Percentiles rank a stretch among this genome's conserved stretches.
Evolutionary conservation across 1,140 invertebrate genomes (phyloP).

Genomic region (Bombus confusus): DNA sequence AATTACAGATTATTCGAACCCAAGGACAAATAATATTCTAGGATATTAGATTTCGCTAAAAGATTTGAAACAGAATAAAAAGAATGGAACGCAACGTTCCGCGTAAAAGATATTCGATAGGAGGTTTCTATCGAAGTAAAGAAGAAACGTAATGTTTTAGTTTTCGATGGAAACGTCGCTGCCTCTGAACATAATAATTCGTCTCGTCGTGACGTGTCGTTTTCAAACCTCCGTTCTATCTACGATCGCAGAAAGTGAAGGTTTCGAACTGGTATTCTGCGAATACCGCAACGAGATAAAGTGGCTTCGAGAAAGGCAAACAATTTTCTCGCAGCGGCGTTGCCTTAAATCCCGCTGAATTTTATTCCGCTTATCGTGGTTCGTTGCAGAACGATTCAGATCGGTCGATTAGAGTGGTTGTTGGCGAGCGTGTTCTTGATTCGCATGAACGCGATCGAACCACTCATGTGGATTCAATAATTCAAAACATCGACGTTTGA

Average conservation of each 20-base stretch:
- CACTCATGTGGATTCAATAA: conserved; percentile 66
- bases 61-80: not conserved
- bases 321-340: conserved; percentile 22
- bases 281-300: conserved; percentile 32
- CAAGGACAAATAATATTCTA: not conserved
- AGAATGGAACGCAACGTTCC: too few relatives aligned
- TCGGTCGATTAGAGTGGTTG: conserved; percentile 5
- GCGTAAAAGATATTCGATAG: not conserved
- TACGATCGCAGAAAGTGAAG: conserved; percentile 41
- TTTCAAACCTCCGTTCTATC: conserved; percentile 32
- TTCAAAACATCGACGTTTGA: conserved; percentile 60
- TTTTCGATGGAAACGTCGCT: not conserved
- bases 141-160: not conserved
- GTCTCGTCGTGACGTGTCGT: conserved; percentile 29
- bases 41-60: not conserved
- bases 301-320: conserved; percentile 43
- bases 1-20: not conserved
- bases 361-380: conserved; percentile 36
- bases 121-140: not conserved
- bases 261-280: conserved; percentile 32
- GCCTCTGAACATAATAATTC: conserved; percentile 39
- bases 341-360: conserved; percentile 34
- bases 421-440: conserved; percentile 33
- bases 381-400: conserved; percentile 15
- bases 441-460: conserved; percentile 60